A percentile compares a stretch with the other conserved stretches of the same genome.
Evolutionary conservation across 2,797 vertebrate species (phyloP).

Genomic region (Gallinago nigripennis): DNA sequence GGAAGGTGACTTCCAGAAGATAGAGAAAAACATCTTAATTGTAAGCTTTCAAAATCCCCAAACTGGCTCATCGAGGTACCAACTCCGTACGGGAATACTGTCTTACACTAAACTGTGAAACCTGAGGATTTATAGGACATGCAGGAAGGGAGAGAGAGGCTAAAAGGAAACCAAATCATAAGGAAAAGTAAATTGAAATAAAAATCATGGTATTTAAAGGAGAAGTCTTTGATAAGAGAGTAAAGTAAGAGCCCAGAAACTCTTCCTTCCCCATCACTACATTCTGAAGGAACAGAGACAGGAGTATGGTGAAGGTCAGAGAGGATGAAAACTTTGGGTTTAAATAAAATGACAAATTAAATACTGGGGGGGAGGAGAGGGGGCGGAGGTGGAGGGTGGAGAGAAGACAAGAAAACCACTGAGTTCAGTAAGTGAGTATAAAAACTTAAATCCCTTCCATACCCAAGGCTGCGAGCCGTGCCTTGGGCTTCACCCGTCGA

Average conservation of each 20-base stretch:
- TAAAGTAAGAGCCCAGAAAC: background rate
- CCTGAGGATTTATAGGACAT: constrained; percentile 10
- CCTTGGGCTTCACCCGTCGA: constrained; percentile 14
- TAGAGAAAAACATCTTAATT: background rate
- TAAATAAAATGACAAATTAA: background rate
- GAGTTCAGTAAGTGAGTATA: background rate
- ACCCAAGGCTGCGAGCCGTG: background rate
- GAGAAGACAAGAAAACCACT: background rate
- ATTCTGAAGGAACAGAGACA: background rate
- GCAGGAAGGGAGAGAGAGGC: background rate
- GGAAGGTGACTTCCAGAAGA: background rate
- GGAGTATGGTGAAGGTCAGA: background rate
- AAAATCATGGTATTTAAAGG: constrained; percentile 3
- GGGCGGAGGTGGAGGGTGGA: too few relatives aligned
- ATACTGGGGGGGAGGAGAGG: background rate
- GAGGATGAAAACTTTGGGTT: background rate
- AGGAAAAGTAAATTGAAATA: constrained; percentile 14
- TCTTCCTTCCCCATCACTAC: background rate
- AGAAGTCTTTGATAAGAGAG: background rate
- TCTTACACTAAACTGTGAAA: background rate
- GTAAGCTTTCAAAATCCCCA: constrained; percentile 3
- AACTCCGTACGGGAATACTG: background rate
- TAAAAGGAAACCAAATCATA: constrained; percentile 3
- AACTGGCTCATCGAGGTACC: background rate
- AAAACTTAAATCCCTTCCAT: background rate